A percentile compares a stretch with the other conserved stretches of the same genome.
Evolutionary conservation across 2,113 vertebrate species (phyloP).

Genomic region (Ptilonorhynchus violaceus): DNA sequence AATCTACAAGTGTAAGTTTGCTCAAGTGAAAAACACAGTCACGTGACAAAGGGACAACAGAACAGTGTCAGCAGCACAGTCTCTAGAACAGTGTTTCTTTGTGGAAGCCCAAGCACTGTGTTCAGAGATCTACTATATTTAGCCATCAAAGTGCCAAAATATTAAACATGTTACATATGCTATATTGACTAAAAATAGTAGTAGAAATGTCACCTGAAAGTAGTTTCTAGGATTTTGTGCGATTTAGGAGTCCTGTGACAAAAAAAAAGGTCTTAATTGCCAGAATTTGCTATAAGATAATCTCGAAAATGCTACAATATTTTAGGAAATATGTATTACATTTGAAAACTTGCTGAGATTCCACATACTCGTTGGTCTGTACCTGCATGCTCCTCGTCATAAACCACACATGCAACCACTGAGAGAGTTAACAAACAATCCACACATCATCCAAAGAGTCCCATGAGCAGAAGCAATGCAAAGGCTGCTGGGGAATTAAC

Average conservation of each 20-base stretch:
- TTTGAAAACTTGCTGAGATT: constrained; percentile 34
- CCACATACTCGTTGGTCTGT: neutral
- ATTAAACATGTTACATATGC: constrained; percentile 9
- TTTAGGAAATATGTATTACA: constrained; percentile 35
- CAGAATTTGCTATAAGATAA: constrained; percentile 48
- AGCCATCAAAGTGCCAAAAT: constrained; percentile 12
- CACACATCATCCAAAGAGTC: neutral
- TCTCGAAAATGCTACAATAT: constrained; percentile 45
- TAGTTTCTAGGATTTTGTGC: constrained; percentile 54
- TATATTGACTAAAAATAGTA: constrained; percentile 53
- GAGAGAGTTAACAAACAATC: neutral
- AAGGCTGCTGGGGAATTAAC: neutral
- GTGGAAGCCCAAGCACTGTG: constrained; percentile 49
- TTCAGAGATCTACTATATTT: neutral
- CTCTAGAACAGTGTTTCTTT: neutral
- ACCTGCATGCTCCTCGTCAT: neutral
- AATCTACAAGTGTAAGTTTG: neutral
- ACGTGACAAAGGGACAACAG: neutral
- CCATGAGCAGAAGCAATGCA: constrained; percentile 14
- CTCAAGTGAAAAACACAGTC: neutral
- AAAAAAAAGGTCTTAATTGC: constrained; percentile 64
- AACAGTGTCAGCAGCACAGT: neutral
- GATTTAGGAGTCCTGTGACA: constrained; percentile 62
- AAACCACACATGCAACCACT: constrained; percentile 3
- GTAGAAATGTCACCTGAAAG: constrained; percentile 63